These are phyloP conservation scores for Chouioia cunea DNA, from an alignment of 2,888 invertebrate species.

Conservation along the genomic window DNA sequence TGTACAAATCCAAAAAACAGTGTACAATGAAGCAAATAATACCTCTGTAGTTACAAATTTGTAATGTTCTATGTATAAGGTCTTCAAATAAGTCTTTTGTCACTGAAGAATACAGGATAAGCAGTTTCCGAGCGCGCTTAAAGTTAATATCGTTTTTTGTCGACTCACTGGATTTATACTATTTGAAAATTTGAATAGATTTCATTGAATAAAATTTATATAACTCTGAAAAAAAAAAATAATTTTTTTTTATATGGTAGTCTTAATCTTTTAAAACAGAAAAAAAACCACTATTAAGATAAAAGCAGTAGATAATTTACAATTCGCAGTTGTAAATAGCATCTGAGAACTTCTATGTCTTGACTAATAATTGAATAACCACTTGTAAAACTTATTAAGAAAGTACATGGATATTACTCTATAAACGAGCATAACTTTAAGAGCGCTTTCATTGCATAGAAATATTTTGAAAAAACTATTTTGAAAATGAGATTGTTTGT, in stretches of 20 bases:
- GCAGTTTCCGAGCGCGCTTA: slow-evolving; percentile 33
- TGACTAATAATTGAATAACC: not conserved
- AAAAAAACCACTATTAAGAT: not conserved
- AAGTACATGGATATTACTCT: not conserved
- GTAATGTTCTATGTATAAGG: slow-evolving; percentile 44
- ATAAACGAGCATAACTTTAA: slow-evolving; percentile 37
- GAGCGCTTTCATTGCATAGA: slow-evolving; percentile 29
- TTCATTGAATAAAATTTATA: not conserved
- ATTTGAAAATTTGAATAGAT: not conserved
- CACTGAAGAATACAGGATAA: slow-evolving; percentile 27
- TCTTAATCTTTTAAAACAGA: not conserved
- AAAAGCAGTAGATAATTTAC: not conserved
- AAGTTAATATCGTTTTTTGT: slow-evolving; percentile 38
- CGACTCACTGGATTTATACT: slow-evolving; percentile 4
- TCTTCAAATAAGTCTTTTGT: slow-evolving; percentile 41
- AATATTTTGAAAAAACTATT: slow-evolving; percentile 13
- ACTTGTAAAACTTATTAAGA: slow-evolving; percentile 3
- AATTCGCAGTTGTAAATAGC: too few species aligned
- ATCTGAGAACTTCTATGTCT: not conserved
- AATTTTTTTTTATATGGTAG: not conserved
- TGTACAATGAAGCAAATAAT: slow-evolving; percentile 54
- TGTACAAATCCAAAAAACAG: slow-evolving; percentile 48
- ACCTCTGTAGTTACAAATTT: slow-evolving; percentile 53
- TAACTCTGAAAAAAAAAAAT: not conserved
- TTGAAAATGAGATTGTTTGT: not conserved